Conservation (phyloP, 2,888 invertebrate species). For the Cacoxenus indagator region DNA sequence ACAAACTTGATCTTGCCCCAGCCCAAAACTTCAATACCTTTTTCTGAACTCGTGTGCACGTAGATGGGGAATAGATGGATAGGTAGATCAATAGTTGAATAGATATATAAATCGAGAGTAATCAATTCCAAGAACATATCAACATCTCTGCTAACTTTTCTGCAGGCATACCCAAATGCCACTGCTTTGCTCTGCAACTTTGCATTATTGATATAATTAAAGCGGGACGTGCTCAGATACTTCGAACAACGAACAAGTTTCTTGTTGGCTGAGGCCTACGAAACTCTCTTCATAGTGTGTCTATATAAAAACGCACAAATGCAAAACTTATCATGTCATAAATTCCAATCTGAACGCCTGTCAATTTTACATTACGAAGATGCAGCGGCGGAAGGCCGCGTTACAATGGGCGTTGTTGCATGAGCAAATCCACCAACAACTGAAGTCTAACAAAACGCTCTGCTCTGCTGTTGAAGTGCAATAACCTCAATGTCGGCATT, state of each 20-base stretch:
- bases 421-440: neutral
- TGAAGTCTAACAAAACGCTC: constrained; percentile 4
- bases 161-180: neutral
- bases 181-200: neutral
- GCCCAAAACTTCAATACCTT: neutral
- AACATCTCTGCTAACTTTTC: neutral
- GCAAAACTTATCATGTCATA: constrained; percentile 5
- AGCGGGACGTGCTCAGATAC: neutral
- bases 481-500: neutral
- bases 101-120: neutral
- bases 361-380: constrained; percentile 21
- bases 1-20: constrained; percentile 36
- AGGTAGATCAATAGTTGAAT: too few species aligned
- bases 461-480: constrained; percentile 1
- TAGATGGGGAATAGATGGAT: neutral
- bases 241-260: neutral
- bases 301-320: neutral
- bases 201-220: constrained; percentile 18
- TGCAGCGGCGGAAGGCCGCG: neutral
- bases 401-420: constrained; percentile 5
- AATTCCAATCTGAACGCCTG: constrained; percentile 12
- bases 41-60: neutral
- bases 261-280: neutral
- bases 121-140: constrained; percentile 8
- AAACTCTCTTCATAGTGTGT: neutral